A percentile compares a stretch with the other conserved stretches of the same genome.
These are phyloP conservation scores for Climacteris rufus DNA, from an alignment of 2,113 vertebrate genomes.

Conservation along the genomic window DNA sequence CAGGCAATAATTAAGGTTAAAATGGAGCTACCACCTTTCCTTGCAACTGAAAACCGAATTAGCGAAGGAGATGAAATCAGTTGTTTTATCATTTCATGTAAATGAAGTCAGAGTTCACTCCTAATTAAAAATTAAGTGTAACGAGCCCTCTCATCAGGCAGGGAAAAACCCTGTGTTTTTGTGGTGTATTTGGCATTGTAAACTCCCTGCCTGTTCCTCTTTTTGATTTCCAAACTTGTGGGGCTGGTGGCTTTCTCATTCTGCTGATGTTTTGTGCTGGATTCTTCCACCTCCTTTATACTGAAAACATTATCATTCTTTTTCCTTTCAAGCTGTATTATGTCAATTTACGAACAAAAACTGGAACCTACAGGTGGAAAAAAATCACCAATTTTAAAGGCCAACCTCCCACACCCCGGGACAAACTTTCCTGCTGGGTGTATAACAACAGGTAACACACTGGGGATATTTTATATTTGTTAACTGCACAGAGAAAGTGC, in stretches of 20 bases:
- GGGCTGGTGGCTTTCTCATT: neutral
- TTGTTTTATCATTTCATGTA: neutral
- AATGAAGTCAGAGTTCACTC: neutral
- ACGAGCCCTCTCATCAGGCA: neutral
- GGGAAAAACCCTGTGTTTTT: no score
- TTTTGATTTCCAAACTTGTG: neutral
- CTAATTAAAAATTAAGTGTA: neutral
- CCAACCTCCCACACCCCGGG: constrained; percentile 87
- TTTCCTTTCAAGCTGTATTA: constrained; percentile 81
- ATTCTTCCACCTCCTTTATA: neutral
- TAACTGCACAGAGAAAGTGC: neutral
- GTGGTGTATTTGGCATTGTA: neutral
- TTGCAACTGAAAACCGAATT: neutral
- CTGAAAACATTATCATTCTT: constrained; percentile 52
- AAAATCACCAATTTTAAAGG: constrained; percentile 78
- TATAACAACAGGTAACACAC: constrained; percentile 82
- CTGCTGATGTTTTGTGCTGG: neutral
- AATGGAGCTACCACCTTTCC: neutral
- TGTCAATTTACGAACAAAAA: constrained; percentile 81
- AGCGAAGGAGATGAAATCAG: neutral
- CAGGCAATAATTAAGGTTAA: neutral
- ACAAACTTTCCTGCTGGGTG: constrained; percentile 95
- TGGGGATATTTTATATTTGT: neutral
- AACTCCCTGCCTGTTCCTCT: neutral
- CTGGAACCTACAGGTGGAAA: constrained; percentile 83